phyloP scores from a whole-genome alignment of 2,113 vertebrate species.

The Progne subis region DNA sequence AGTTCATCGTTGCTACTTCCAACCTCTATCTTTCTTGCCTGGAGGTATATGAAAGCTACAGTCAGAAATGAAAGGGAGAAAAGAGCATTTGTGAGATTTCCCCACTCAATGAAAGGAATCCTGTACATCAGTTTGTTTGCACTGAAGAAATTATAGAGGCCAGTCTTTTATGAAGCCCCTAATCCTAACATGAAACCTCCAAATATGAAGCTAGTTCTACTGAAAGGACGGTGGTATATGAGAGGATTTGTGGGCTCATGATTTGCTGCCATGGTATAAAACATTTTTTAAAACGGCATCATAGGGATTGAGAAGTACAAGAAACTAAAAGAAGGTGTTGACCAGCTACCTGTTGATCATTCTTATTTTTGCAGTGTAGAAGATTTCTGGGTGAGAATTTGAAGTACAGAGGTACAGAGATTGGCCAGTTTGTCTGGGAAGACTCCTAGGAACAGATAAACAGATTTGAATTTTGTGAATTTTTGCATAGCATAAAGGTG shows the following conservation, averaged over 20 bases:
- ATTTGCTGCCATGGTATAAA: background rate
- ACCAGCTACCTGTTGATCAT: background rate
- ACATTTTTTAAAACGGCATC: background rate
- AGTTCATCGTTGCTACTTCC: background rate
- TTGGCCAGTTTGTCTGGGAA: background rate
- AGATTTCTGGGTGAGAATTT: background rate
- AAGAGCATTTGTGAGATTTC: background rate
- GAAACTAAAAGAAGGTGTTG: background rate
- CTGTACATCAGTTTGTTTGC: background rate
- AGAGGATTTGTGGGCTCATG: background rate
- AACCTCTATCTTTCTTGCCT: background rate
- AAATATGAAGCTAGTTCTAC: background rate
- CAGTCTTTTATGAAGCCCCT: background rate
- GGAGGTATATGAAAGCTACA: background rate
- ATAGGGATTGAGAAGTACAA: background rate
- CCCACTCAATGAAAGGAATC: background rate
- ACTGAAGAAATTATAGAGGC: background rate
- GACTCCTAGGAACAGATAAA: background rate
- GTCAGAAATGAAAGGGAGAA: background rate
- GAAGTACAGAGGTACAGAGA: background rate
- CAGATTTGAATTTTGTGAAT: background rate
- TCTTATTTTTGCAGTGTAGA: background rate
- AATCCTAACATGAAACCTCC: background rate
- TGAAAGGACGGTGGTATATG: background rate
- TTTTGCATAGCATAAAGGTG: background rate